Percentiles rank a stretch among this genome's conserved stretches.
Evolutionary conservation across 1,140 invertebrate species (phyloP).

Genomic region (Lepeophtheirus salmonis): DNA sequence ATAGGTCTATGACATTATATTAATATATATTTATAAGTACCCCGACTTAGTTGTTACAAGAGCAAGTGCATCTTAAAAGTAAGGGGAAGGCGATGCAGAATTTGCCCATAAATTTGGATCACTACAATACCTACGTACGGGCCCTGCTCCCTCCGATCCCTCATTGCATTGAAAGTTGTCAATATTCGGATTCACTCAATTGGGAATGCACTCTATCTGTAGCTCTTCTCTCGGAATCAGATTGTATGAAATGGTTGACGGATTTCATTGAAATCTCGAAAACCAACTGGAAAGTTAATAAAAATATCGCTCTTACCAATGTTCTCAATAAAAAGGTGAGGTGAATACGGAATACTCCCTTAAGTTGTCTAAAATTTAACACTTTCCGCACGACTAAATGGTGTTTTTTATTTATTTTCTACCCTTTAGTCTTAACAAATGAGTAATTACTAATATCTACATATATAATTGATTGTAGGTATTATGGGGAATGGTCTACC

Average conservation of each 20-base stretch:
- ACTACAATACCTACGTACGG: background rate
- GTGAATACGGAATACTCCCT: no score
- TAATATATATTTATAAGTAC: no score
- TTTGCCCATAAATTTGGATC: background rate
- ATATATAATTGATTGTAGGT: slow-evolving; percentile 2
- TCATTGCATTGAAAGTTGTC: background rate
- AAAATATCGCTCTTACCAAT: background rate
- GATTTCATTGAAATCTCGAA: background rate
- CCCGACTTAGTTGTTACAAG: no score
- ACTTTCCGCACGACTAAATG: no score
- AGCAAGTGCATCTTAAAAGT: no score
- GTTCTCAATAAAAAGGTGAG: background rate
- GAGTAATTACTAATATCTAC: no score
- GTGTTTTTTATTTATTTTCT: no score
- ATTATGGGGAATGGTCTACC: slow-evolving; percentile 5
- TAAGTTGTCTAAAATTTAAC: no score
- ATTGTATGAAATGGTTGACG: slow-evolving; percentile 8
- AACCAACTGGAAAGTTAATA: slow-evolving; percentile 6
- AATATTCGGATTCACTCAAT: background rate
- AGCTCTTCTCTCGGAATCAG: background rate
- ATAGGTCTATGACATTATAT: no score
- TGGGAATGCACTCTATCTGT: slow-evolving; percentile 7
- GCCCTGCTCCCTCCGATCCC: background rate
- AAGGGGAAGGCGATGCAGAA: background rate
- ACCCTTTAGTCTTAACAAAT: no score